Evolutionary conservation across 2,888 invertebrate genomes (phyloP).

Genomic region (Dichetophora obliterata): DNA sequence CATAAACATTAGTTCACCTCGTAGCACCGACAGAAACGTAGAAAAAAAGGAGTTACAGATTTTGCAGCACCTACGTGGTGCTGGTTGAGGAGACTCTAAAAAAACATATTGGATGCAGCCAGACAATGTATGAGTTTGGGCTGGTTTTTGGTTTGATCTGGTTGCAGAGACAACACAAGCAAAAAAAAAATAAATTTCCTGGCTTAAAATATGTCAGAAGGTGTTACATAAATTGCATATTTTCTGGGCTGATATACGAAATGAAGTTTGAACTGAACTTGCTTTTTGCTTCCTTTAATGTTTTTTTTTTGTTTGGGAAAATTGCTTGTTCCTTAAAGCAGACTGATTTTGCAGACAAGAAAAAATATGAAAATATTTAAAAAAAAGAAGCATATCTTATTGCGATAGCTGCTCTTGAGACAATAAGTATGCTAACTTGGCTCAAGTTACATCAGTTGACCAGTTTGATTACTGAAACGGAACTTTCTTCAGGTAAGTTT

Average conservation of each 20-base stretch:
- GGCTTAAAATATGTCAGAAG: conserved; percentile 53
- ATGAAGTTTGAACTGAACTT: not conserved
- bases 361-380: not conserved
- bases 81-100: not conserved
- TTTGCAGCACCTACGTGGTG: conserved; percentile 6
- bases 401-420: conserved; percentile 43
- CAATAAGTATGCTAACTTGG: conserved; percentile 49
- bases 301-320: not conserved
- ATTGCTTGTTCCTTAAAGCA: conserved; percentile 16
- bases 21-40: conserved; percentile 40
- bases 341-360: not conserved
- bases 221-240: conserved; percentile 54
- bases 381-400: not conserved
- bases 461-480: not conserved
- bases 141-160: not conserved
- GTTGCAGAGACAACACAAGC: conserved; percentile 39
- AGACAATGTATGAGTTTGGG: not conserved
- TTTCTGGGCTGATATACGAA: conserved; percentile 6
- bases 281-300: not conserved
- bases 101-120: not conserved
- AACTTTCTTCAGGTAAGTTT: not conserved
- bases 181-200: conserved; percentile 47
- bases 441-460: conserved; percentile 29
- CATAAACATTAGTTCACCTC: conserved; percentile 57
- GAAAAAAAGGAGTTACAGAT: not conserved